Conservation (phyloP, 2,888 invertebrate species). For the Lordiphosa andalusiaca region DNA sequence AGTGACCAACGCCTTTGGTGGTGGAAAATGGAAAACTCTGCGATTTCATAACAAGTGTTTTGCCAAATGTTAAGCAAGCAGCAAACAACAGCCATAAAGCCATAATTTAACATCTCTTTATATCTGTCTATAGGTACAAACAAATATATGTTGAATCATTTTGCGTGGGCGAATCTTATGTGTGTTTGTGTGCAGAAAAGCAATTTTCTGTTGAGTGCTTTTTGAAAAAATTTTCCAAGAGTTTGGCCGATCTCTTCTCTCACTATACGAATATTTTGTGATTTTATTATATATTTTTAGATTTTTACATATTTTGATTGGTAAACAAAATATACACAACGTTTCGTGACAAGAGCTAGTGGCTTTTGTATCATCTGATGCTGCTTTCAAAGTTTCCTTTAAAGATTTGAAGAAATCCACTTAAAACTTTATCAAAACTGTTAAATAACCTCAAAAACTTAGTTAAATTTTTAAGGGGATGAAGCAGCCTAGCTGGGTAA, state of each 20-base stretch:
- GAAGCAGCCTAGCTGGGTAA: too few species aligned
- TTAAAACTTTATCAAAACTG: too few species aligned
- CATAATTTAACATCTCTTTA: constrained; percentile 29
- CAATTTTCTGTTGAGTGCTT: constrained; percentile 23
- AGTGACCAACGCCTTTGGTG: constrained; percentile 10
- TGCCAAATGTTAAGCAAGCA: constrained; percentile 56
- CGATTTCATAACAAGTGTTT: constrained; percentile 70
- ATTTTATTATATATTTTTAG: constrained; percentile 1
- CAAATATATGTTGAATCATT: constrained; percentile 14
- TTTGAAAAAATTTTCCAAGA: constrained; percentile 20
- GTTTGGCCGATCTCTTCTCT: constrained; percentile 4
- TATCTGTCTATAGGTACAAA: background rate
- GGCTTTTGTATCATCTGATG: too few species aligned
- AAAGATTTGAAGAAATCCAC: too few species aligned
- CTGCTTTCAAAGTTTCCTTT: too few species aligned
- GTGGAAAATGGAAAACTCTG: constrained; percentile 49
- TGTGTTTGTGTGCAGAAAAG: constrained; percentile 23
- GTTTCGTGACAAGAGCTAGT: too few species aligned
- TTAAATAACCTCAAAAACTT: too few species aligned
- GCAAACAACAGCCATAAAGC: constrained; percentile 16
- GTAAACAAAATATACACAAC: background rate
- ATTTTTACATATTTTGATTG: constrained; percentile 7
- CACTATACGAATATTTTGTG: constrained; percentile 17
- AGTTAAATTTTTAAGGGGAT: too few species aligned
- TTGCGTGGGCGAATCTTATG: constrained; percentile 34